A percentile compares a stretch with the other conserved stretches of the same genome.
phyloP scores from a whole-genome alignment of 2,113 vertebrate species.

The Calypte anna region DNA sequence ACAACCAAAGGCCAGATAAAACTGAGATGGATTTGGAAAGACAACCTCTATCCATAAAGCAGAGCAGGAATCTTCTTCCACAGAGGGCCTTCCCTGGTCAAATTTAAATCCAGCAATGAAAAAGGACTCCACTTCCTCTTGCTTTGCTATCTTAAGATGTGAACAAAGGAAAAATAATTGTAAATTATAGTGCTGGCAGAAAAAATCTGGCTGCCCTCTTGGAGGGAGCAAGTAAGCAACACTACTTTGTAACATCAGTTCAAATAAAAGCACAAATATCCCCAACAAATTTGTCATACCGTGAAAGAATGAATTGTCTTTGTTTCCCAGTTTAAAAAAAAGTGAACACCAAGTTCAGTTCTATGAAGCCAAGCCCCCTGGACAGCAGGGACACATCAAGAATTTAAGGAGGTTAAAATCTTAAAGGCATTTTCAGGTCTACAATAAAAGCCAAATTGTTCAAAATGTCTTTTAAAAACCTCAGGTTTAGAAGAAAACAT shows the following conservation, averaged over 20 bases:
- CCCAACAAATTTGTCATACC: slow-evolving; percentile 40
- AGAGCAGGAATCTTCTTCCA: not conserved
- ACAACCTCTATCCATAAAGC: not conserved
- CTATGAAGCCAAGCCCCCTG: not conserved
- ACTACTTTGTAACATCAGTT: slow-evolving; percentile 38
- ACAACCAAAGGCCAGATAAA: not conserved
- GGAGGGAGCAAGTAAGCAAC: slow-evolving; percentile 58
- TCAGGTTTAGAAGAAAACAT: not conserved
- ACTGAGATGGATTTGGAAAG: not conserved
- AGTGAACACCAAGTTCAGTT: not conserved
- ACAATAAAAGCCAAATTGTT: not conserved
- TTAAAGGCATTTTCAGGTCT: not conserved
- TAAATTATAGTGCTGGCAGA: not conserved
- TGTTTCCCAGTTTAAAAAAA: not conserved
- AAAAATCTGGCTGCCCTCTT: not conserved
- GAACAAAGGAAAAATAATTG: not conserved
- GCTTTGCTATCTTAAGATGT: not conserved
- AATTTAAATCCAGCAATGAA: not conserved
- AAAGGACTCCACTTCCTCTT: not conserved
- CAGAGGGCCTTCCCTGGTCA: not conserved
- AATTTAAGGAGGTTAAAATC: not conserved
- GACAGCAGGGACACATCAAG: not conserved
- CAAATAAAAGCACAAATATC: slow-evolving; percentile 36
- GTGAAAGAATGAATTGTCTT: slow-evolving; percentile 22
- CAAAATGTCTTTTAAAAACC: not conserved